Conservation (phyloP, 2,888 invertebrate genomes). For the Catonia carolina region DNA sequence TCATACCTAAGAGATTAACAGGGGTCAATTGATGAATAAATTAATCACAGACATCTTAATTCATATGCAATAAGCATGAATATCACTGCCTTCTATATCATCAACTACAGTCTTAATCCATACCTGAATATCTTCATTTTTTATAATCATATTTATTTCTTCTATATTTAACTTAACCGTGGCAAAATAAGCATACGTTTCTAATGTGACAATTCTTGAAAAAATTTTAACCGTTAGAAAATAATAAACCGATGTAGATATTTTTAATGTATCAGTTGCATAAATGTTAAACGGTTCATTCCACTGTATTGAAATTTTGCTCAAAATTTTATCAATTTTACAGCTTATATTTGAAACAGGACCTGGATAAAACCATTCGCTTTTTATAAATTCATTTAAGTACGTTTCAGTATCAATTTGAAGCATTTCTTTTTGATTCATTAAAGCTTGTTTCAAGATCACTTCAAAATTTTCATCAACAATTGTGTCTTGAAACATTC, state of each 20-base stretch:
- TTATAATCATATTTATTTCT: no score
- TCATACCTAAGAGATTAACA: no score
- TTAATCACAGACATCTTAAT: no score
- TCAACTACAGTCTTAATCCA: no score
- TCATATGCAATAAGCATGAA: no score
- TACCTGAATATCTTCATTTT: no score
- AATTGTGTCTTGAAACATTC: conserved; percentile 47
- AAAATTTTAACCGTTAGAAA: conserved; percentile 14
- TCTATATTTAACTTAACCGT: no score
- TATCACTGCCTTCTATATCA: no score
- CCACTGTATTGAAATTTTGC: conserved; percentile 17
- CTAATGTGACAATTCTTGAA: neutral
- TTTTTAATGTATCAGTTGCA: conserved; percentile 25
- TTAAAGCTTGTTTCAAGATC: conserved; percentile 5
- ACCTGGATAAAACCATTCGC: conserved; percentile 30
- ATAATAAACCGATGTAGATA: conserved; percentile 12
- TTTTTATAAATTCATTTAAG: neutral
- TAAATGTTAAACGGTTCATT: neutral
- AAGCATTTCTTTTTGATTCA: neutral
- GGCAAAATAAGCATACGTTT: no score
- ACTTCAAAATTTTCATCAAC: conserved; percentile 38
- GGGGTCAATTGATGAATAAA: no score
- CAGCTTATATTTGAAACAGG: conserved; percentile 26
- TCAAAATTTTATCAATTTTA: neutral
- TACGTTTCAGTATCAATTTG: neutral